Evolutionary conservation across 2,797 vertebrate species (phyloP), one percentile per base, ranked within the genome.

Genomic region (Calcarius lapponicus): DNA sequence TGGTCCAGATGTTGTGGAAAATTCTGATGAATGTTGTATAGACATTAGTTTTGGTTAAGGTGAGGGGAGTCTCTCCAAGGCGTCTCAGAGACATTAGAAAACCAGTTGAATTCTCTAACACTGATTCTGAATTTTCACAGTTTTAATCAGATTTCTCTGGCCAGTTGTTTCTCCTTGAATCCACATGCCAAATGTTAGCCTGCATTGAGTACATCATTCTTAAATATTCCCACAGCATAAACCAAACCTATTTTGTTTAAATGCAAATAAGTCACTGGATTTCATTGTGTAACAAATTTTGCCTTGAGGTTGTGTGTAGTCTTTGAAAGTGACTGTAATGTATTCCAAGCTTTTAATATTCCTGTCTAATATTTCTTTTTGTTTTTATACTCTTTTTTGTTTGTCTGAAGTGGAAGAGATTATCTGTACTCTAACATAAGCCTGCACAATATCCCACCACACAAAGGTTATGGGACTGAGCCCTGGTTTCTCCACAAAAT

Each of bases 361-460:
- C 65, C 47, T 65, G 48, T 73, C 80, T 91, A 79, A 58, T 58
- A 61, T 93, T 96, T 93, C 92, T 91, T 94, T 95, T 89, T 73
- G 54, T 95, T 91, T 71, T 91, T 87, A 47, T 69, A 38, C 38
- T 72, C n/a, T 60, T 73, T 80, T 91, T 86, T 96, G 74, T 97
- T 96, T 97, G 72, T 70, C 94, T 95, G 81, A 93, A 93, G 67
- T 91, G 45, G 71, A 83, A 70, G 94, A 95, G 96, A 96, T 97
- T 97, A 97, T 95, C 92, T 97, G 96, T 96, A 93, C 95, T 97
- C 84, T 71, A 88, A 60, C 19, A 0, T 94, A 92, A 96, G 57
- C 71, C 73, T 78, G 81, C 89, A 76, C 86, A 95, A 54, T 90
- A 84, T 92, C 88, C 86, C 54, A 7, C 69, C 45, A 73, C 36